Evolutionary conservation across 2,888 invertebrate genomes (phyloP).

Genomic region (Apotomis capreana): DNA sequence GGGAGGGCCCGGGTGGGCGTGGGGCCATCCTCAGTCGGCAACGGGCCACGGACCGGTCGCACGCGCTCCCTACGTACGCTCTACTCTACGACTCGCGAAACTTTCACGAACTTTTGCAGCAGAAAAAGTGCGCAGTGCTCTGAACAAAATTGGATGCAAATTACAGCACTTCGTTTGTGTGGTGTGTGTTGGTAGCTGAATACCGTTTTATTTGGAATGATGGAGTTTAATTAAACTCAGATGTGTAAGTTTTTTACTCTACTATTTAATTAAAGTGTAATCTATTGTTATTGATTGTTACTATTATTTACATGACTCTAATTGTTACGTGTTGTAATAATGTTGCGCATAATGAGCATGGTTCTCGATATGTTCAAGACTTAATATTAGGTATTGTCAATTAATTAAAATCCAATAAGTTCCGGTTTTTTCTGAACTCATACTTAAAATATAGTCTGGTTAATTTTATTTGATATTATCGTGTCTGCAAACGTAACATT

Average conservation of each 20-base stretch:
- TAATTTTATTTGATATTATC: too few species aligned
- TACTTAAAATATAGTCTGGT: too few species aligned
- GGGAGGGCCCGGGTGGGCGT: conserved; percentile 37
- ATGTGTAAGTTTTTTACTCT: conserved; percentile 31
- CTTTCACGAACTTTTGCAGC: conserved; percentile 36
- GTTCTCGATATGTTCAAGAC: too few species aligned
- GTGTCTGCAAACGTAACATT: too few species aligned
- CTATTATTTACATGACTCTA: too few species aligned
- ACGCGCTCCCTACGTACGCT: background rate
- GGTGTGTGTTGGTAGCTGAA: conserved; percentile 33
- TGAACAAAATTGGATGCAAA: conserved; percentile 58
- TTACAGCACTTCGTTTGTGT: conserved; percentile 46
- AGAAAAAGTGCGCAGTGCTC: conserved; percentile 52
- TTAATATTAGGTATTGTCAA: too few species aligned
- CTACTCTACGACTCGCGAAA: conserved; percentile 28
- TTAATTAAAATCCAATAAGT: too few species aligned
- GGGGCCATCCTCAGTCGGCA: conserved; percentile 20
- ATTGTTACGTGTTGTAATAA: too few species aligned
- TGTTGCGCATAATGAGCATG: too few species aligned
- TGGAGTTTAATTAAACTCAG: conserved; percentile 24
- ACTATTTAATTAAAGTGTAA: too few species aligned
- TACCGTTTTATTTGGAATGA: conserved; percentile 41
- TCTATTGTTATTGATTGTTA: background rate
- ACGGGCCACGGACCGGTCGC: conserved; percentile 18
- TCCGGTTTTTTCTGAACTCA: too few species aligned